Conservation (phyloP, 2,797 vertebrate genomes). For the Sylvia borin region DNA sequence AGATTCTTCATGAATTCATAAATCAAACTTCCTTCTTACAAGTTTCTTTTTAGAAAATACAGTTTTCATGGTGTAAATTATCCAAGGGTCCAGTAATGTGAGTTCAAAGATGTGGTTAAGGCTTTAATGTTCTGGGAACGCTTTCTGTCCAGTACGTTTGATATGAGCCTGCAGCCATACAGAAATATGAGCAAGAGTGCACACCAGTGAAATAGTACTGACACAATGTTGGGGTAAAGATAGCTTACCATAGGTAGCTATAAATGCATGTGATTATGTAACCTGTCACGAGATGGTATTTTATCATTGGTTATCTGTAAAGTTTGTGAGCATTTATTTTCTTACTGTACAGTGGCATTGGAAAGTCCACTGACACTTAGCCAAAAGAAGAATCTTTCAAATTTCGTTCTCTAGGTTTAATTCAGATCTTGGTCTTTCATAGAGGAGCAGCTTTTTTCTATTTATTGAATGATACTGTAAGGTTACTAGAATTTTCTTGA, state of each 20-base stretch:
- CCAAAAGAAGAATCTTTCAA: not conserved
- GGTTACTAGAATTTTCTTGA: not conserved
- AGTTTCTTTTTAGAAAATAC: not conserved
- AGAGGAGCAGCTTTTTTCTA: not conserved
- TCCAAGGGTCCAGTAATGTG: not conserved
- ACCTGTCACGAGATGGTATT: not conserved
- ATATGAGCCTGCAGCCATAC: not conserved
- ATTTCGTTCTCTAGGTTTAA: not conserved
- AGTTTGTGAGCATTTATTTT: not conserved
- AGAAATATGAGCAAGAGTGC: not conserved
- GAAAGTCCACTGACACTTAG: not conserved
- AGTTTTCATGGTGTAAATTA: not conserved
- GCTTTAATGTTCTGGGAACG: not conserved
- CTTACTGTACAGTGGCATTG: not conserved
- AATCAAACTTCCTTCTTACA: not conserved
- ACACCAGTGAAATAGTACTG: not conserved
- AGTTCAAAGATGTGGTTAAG: conserved; percentile 19
- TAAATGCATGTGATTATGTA: not conserved
- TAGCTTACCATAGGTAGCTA: not conserved
- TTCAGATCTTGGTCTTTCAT: not conserved
- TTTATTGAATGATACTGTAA: not conserved
- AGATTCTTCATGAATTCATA: not conserved
- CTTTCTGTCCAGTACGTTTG: not conserved
- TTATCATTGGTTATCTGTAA: not conserved
- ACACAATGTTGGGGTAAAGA: not conserved